Evolutionary conservation across 1,140 invertebrate species (phyloP).

Genomic region (Monomorium pharaonis): DNA sequence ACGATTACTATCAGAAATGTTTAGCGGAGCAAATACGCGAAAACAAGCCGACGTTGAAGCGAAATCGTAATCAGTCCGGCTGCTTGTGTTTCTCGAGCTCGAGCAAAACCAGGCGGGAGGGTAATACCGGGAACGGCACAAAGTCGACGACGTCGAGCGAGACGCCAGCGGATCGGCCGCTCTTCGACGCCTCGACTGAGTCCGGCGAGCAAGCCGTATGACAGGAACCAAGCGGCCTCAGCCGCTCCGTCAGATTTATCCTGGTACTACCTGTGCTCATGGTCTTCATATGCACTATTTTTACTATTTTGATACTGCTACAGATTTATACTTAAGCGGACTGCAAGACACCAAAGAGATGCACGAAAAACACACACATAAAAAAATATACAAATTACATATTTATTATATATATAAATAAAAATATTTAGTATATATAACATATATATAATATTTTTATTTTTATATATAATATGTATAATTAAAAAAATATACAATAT

Average conservation of each 20-base stretch:
- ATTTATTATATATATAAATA: not conserved
- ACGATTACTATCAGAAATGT: conserved; percentile 96
- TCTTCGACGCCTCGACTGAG: conserved; percentile 80
- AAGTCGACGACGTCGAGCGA: conserved; percentile 73
- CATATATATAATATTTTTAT: conserved; percentile 4
- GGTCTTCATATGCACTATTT: conserved; percentile 90
- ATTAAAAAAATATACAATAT: not conserved
- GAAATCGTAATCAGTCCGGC: conserved; percentile 89
- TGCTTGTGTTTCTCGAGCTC: conserved; percentile 94
- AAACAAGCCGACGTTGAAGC: conserved; percentile 90
- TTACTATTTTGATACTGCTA: conserved; percentile 90
- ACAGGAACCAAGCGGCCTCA: conserved; percentile 79
- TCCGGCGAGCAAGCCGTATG: conserved; percentile 78
- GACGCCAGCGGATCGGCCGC: conserved; percentile 77
- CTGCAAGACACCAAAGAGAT: conserved; percentile 44
- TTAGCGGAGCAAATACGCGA: conserved; percentile 92
- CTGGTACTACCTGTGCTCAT: conserved; percentile 89
- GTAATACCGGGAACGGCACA: conserved; percentile 61
- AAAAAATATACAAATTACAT: not conserved
- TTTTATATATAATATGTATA: not conserved
- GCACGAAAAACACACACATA: conserved; percentile 28
- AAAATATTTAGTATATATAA: not conserved
- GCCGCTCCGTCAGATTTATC: conserved; percentile 87
- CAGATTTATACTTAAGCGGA: conserved; percentile 87
- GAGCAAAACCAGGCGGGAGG: conserved; percentile 81